Evolutionary conservation across 1,140 invertebrate genomes (phyloP).

Genomic region (Drosophila mojavensis): DNA sequence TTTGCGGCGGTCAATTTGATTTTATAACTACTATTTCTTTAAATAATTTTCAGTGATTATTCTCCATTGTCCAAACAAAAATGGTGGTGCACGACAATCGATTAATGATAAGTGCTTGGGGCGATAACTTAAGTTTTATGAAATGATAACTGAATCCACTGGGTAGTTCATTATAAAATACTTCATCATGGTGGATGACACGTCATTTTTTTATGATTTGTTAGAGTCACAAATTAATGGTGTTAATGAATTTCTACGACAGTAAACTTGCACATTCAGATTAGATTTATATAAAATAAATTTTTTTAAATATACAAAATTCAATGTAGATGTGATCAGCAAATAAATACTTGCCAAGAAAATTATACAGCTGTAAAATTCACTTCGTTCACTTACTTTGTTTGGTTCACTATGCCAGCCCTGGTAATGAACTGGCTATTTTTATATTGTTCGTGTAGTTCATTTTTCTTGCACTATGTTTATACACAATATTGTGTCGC

Average conservation of each 20-base stretch:
- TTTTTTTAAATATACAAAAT: too few species aligned
- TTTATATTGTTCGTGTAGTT: slow-evolving; percentile 3
- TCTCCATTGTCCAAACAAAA: slow-evolving; percentile 69
- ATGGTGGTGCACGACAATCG: slow-evolving; percentile 56
- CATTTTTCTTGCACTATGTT: not conserved
- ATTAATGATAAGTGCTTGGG: not conserved
- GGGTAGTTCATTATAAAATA: not conserved
- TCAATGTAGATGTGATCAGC: too few species aligned
- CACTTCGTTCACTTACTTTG: too few species aligned
- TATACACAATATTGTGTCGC: not conserved
- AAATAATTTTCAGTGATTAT: slow-evolving; percentile 34
- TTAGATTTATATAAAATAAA: too few species aligned
- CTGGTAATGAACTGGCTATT: not conserved
- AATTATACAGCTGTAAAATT: too few species aligned
- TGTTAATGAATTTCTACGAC: too few species aligned
- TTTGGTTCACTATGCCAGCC: not conserved
- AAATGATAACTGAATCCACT: not conserved
- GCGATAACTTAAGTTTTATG: not conserved
- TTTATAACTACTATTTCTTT: slow-evolving; percentile 6
- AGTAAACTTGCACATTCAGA: too few species aligned
- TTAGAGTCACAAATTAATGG: too few species aligned
- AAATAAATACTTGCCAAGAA: too few species aligned
- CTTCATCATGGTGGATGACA: not conserved
- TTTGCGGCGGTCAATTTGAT: slow-evolving; percentile 41
- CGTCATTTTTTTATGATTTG: not conserved